phyloP scores from a whole-genome alignment of 2,113 vertebrate genomes.

The Plectropomus leopardus region DNA sequence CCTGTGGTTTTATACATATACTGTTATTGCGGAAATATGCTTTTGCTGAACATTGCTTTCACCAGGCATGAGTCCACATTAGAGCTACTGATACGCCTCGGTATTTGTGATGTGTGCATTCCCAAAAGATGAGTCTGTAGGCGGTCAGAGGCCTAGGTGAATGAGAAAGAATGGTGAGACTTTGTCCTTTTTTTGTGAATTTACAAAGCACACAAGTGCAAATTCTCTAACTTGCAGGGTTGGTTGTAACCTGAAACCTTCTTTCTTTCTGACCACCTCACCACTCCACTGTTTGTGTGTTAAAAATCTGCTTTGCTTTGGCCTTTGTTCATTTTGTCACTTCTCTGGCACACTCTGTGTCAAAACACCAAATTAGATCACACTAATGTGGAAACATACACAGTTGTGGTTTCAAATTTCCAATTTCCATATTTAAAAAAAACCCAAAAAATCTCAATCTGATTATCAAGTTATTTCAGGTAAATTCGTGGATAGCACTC shows the following conservation, averaged over 20 bases:
- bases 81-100: not conserved
- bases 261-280: not conserved
- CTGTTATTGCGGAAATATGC: not conserved
- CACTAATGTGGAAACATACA: not conserved
- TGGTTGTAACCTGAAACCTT: slow-evolving; percentile 18
- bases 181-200: not conserved
- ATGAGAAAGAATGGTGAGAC: not conserved
- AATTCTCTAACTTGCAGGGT: not conserved
- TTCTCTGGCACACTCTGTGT: not conserved
- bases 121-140: slow-evolving; percentile 1
- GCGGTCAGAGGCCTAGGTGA: slow-evolving; percentile 6
- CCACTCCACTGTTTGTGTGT: slow-evolving; percentile 7
- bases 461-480: not conserved
- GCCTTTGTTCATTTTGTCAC: slow-evolving; percentile 1
- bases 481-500: not conserved
- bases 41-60: not conserved
- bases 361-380: not conserved
- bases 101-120: not conserved
- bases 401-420: not conserved
- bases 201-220: not conserved
- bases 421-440: no score
- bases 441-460: not conserved
- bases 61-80: not conserved
- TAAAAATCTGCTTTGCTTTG: not conserved
- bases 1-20: not conserved